Conservation (phyloP, 2,888 invertebrate species). For the Ellobium chinense region DNA sequence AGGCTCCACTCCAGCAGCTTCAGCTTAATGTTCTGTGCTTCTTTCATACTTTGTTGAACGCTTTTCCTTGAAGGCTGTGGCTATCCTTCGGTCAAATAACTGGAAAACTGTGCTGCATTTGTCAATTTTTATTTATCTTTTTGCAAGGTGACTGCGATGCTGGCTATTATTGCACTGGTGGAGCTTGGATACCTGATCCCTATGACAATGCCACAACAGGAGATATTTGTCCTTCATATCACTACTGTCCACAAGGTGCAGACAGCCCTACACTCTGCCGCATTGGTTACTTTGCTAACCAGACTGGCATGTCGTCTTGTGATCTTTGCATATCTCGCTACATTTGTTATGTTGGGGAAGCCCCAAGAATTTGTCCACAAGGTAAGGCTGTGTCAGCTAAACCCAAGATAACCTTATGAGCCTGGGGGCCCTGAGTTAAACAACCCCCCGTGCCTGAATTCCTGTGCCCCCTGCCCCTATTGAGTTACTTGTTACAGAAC, state of each 20-base stretch:
- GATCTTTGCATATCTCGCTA: conserved; percentile 71
- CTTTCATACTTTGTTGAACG: too few species aligned
- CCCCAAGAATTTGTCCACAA: conserved; percentile 70
- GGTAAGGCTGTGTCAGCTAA: conserved; percentile 67
- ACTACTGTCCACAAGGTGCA: conserved; percentile 66
- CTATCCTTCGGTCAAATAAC: too few species aligned
- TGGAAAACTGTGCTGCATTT: too few species aligned
- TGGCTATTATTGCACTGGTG: conserved; percentile 75
- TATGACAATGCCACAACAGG: conserved; percentile 67
- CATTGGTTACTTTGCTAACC: conserved; percentile 73
- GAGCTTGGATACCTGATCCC: conserved; percentile 68
- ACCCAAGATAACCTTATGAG: too few species aligned
- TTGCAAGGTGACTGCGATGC: conserved; percentile 68
- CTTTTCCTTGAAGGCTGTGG: too few species aligned
- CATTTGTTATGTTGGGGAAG: conserved; percentile 68
- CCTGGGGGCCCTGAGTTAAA: too few species aligned
- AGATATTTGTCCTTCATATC: conserved; percentile 71
- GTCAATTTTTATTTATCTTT: too few species aligned
- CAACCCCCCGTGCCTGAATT: too few species aligned
- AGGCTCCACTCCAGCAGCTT: too few species aligned
- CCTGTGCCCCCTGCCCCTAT: too few species aligned
- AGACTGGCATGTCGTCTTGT: conserved; percentile 69
- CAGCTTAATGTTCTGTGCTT: too few species aligned
- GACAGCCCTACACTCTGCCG: conserved; percentile 64
- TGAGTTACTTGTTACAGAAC: too few species aligned